Percentiles rank a stretch among this genome's conserved stretches.
phyloP scores from a whole-genome alignment of 2,888 invertebrate species.

The Agelastica alni region DNA sequence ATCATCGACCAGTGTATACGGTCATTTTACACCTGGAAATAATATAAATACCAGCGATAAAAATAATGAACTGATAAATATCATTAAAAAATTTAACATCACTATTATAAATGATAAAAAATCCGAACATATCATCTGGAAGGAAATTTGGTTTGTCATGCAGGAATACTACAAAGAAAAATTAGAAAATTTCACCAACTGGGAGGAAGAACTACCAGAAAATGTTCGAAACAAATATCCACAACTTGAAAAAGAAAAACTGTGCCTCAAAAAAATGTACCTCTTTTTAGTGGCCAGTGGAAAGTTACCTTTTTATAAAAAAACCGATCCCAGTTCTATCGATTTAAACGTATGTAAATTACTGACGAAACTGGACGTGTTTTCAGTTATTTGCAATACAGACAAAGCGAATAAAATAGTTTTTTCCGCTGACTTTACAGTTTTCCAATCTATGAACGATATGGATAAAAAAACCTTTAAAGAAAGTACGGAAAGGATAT shows the following conservation, averaged over 20 bases:
- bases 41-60: neutral
- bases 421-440: neutral
- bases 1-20: neutral
- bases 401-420: neutral
- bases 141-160: conserved; percentile 15
- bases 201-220: conserved; percentile 3
- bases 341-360: neutral
- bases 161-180: neutral
- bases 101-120: conserved; percentile 7
- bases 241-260: neutral
- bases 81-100: conserved; percentile 8
- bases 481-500: conserved; percentile 1
- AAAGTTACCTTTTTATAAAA: conserved; percentile 10
- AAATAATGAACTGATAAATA: neutral
- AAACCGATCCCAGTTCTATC: neutral
- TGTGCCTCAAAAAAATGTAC: neutral
- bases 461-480: neutral
- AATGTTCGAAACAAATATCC: conserved; percentile 1
- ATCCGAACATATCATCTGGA: conserved; percentile 16
- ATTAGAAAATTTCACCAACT: conserved; percentile 9
- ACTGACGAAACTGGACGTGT: conserved; percentile 5
- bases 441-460: conserved; percentile 7
- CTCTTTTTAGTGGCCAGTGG: conserved; percentile 4
- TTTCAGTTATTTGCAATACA: conserved; percentile 8
- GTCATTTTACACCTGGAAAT: neutral